Percentiles rank a stretch among this genome's conserved stretches.
These are phyloP conservation scores for Cerceris rybyensis DNA, from an alignment of 2,888 invertebrate genomes.

Conservation along the genomic window DNA sequence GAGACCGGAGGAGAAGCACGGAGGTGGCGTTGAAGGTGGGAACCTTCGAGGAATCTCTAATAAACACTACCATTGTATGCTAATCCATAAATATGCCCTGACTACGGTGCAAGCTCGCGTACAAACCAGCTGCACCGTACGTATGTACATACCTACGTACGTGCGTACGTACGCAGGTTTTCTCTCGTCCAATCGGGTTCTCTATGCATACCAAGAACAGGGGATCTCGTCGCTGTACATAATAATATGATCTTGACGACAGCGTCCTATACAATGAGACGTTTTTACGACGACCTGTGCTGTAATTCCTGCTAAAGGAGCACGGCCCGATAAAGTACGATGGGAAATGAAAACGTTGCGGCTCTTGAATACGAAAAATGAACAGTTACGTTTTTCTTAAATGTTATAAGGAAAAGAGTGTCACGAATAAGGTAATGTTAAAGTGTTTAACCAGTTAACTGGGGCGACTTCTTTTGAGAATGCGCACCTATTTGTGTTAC, in stretches of 20 bases:
- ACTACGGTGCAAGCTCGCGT: constrained; percentile 66
- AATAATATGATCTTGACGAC: constrained; percentile 55
- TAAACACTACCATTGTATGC: constrained; percentile 76
- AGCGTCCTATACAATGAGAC: constrained; percentile 43
- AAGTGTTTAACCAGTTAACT: too few relatives aligned
- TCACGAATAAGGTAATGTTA: too few relatives aligned
- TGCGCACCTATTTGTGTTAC: too few relatives aligned
- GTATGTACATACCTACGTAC: constrained; percentile 62
- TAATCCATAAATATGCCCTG: constrained; percentile 73
- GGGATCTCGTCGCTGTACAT: constrained; percentile 52
- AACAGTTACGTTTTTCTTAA: too few relatives aligned
- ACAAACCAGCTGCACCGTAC: constrained; percentile 65
- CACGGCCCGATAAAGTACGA: too few relatives aligned
- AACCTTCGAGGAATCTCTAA: constrained; percentile 72
- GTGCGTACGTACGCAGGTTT: constrained; percentile 62
- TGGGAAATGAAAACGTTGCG: too few relatives aligned
- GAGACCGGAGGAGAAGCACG: constrained; percentile 56
- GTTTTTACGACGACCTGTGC: constrained; percentile 27
- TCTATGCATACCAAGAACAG: constrained; percentile 56
- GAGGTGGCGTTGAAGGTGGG: constrained; percentile 64
- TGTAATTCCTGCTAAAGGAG: background rate
- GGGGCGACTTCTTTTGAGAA: too few relatives aligned
- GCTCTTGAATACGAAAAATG: too few relatives aligned
- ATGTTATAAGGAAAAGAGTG: too few relatives aligned
- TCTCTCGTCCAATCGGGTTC: constrained; percentile 65